phyloP scores from a whole-genome alignment of 37 sponge, comb jelly and placozoan species.

The Agelas oroides region DNA sequence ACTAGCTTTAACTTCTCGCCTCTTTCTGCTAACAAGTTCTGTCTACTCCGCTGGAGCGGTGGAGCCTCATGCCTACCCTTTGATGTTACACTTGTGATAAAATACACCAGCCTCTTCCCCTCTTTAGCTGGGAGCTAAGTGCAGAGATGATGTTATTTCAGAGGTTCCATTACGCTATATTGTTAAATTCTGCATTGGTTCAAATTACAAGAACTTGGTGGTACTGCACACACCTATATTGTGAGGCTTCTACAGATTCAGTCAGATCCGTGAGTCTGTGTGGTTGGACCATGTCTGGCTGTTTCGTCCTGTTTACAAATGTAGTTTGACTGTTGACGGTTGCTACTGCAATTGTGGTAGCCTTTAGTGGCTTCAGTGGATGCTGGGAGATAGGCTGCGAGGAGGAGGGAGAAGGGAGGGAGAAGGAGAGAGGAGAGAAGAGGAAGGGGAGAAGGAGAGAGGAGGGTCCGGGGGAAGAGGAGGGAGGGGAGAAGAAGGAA shows the following conservation, averaged over 20 bases:
- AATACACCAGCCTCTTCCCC: too few relatives aligned
- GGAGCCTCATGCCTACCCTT: too few relatives aligned
- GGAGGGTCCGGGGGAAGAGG: too few relatives aligned
- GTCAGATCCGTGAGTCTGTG: background rate
- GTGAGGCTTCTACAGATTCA: constrained; percentile 23
- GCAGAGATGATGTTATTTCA: too few relatives aligned
- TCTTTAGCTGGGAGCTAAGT: too few relatives aligned
- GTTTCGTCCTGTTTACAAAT: background rate
- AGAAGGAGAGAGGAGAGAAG: constrained; percentile 8
- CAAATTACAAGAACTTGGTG: background rate
- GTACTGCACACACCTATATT: background rate
- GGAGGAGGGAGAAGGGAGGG: constrained; percentile 12
- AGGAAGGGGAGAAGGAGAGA: constrained; percentile 22
- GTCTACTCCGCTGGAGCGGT: too few relatives aligned
- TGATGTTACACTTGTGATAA: too few relatives aligned
- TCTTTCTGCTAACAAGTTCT: too few relatives aligned
- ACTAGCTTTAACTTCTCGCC: too few relatives aligned
- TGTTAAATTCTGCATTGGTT: background rate
- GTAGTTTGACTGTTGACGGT: too few relatives aligned
- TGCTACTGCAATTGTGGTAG: constrained; percentile 11
- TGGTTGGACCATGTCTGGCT: background rate
- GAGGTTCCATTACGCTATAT: too few relatives aligned
- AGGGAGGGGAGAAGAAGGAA: background rate
- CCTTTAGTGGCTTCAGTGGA: background rate
- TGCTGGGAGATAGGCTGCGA: background rate